Evolutionary conservation across 2,113 vertebrate species (phyloP).

Genomic region (Ginglymostoma cirratum): DNA sequence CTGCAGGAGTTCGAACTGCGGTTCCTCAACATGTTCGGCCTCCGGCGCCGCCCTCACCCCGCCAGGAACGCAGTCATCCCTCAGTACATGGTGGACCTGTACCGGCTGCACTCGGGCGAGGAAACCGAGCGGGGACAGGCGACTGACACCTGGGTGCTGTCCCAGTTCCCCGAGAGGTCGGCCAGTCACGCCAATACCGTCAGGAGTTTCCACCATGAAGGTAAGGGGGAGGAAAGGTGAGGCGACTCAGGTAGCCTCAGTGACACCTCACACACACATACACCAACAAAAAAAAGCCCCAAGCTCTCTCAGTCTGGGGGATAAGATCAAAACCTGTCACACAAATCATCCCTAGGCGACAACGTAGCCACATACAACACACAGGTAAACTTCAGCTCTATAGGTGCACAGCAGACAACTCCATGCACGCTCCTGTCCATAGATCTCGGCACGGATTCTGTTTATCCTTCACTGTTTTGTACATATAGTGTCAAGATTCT

Average conservation of each 20-base stretch:
- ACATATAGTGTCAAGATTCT: no score
- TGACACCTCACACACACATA: background rate
- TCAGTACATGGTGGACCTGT: constrained; percentile 91
- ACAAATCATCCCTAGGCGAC: background rate
- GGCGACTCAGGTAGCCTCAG: background rate
- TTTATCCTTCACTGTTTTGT: no score
- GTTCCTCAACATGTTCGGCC: constrained; percentile 88
- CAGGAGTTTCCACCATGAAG: constrained; percentile 97
- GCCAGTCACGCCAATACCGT: constrained; percentile 91
- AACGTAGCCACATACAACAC: background rate
- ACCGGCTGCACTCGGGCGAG: constrained; percentile 82
- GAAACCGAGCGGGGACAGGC: constrained; percentile 51
- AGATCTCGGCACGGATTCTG: no score
- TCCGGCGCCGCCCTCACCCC: constrained; percentile 83
- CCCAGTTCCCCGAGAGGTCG: constrained; percentile 74
- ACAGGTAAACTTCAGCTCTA: background rate
- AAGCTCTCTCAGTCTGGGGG: background rate
- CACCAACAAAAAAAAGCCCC: no score
- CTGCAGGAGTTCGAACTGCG: constrained; percentile 86
- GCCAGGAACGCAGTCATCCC: constrained; percentile 84
- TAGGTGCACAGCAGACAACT: background rate
- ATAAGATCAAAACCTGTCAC: background rate
- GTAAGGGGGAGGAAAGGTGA: constrained; percentile 54
- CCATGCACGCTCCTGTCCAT: no score
- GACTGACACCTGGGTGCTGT: constrained; percentile 58